Base-by-base conservation (phyloP, 2,113 vertebrate genomes). In the Phyllostomus discolor region DNA sequence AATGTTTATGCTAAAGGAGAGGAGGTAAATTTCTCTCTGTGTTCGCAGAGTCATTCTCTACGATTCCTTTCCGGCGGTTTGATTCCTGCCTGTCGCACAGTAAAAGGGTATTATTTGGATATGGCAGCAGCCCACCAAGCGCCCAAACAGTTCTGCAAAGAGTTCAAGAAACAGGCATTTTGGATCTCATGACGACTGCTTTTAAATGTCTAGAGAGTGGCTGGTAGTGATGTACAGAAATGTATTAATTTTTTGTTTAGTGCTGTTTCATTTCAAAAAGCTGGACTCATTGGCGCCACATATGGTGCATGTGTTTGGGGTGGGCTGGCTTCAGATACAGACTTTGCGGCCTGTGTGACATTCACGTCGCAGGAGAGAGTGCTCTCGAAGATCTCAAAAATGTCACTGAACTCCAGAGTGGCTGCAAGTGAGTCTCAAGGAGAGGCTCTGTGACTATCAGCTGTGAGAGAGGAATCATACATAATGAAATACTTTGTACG, bases 61-160 rank as follows among this genome's bases (percentile, higher is more conserved):
- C 88, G 92, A 91, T 80, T 75, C 81, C 48, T 75, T 69, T 64
- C 81, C 54, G 33, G 73, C 28, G 76, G 38, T 75, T 48, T 80
- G 52, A 95, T 80, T 89, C 92, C 82, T 54, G 19, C 43, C 89
- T 86, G 43, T 48, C 72, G 94, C 88, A 79, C 54, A 89, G 35
- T 31, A 91, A 54, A 14, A 62, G 35, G 50, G 8, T 16, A 67
- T 79, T 79, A 59, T 89, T 76, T 35, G 78, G 46, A 66, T 66
- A 86, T 4, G 33, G 59, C 10, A 48, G 50, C 94, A 28, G 10
- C 54, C 35, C 62, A 66, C 15, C 26, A 4, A 28, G 10, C 79
- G 52, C 9, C 33, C 17, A 1, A 12, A 22, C 31, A 28, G 46
- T 35, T 35, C 5, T 54, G 31, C 12, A 46, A 93, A 84, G 84